phyloP scores from a whole-genome alignment of 2,113 vertebrate species.

The Eubucco bourcierii region DNA sequence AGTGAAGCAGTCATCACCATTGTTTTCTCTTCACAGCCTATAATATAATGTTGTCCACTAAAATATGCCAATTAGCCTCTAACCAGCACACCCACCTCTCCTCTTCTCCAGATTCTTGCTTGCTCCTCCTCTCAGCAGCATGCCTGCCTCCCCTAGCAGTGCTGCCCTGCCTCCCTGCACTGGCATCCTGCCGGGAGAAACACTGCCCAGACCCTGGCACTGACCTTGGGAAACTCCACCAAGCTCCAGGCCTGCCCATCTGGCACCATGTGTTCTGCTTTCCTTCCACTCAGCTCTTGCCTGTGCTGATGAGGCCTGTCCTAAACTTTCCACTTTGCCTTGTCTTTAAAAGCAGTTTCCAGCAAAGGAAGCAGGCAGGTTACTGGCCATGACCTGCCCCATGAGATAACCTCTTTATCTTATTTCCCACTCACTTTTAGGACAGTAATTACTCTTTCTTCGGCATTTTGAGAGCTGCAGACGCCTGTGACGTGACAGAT shows the following conservation, averaged over 20 bases:
- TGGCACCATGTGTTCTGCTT: not conserved
- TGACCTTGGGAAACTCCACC: not conserved
- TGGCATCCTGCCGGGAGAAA: not conserved
- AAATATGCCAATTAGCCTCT: no score
- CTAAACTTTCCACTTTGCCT: not conserved
- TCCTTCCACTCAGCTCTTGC: not conserved
- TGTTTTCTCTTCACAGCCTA: no score
- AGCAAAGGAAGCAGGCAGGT: not conserved
- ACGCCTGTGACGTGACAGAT: not conserved
- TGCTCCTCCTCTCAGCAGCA: fast-evolving
- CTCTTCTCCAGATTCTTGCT: not conserved
- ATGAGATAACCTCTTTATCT: not conserved
- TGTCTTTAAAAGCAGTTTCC: not conserved
- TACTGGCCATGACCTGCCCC: not conserved
- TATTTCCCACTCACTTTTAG: constrained; percentile 8
- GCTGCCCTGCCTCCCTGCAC: not conserved
- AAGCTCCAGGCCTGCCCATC: not conserved
- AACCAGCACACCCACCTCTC: not conserved
- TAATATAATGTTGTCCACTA: no score
- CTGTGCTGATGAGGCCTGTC: not conserved
- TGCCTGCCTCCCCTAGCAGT: not conserved
- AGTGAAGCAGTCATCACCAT: no score
- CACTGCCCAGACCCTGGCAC: not conserved
- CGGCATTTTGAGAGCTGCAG: not conserved
- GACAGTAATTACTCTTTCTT: not conserved